These are phyloP conservation scores for Ancistrus triradiatus DNA, from an alignment of 2,113 vertebrate genomes.

Conservation along the genomic window DNA sequence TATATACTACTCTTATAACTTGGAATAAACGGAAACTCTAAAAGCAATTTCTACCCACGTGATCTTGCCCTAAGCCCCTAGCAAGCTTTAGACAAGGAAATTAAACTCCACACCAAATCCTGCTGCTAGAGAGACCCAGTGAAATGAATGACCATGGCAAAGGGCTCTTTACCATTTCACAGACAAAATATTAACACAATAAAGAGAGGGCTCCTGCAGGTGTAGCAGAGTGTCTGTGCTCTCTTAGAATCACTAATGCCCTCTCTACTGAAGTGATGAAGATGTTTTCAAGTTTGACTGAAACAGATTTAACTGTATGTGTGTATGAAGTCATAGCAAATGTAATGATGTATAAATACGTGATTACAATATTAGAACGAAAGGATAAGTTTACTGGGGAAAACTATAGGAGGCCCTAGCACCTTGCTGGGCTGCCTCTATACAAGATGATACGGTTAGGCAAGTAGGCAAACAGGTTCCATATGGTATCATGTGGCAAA, in stretches of 20 bases:
- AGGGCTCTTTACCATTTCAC: slow-evolving; percentile 38
- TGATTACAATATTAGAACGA: no score
- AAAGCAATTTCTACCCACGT: slow-evolving; percentile 72
- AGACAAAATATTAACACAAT: slow-evolving; percentile 48
- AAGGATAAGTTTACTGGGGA: neutral
- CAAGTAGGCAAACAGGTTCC: no score
- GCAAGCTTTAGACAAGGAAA: slow-evolving; percentile 64
- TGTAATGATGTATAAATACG: no score
- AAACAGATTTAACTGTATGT: no score
- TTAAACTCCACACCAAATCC: slow-evolving; percentile 54
- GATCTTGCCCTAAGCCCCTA: slow-evolving; percentile 62
- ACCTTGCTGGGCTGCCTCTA: no score
- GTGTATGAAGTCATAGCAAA: no score
- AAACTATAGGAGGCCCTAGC: no score
- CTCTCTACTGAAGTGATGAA: slow-evolving; percentile 38
- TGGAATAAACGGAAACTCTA: slow-evolving; percentile 60
- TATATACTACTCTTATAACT: slow-evolving; percentile 7
- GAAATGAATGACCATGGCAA: slow-evolving; percentile 51
- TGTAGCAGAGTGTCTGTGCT: slow-evolving; percentile 25
- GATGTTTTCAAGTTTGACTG: slow-evolving; percentile 8
- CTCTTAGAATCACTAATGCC: slow-evolving; percentile 40
- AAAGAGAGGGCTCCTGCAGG: slow-evolving; percentile 39
- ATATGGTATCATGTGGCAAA: no score
- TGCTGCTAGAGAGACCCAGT: slow-evolving; percentile 53
- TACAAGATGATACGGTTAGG: no score